phyloP scores from a whole-genome alignment of 1,140 invertebrate genomes.

The Lepidostoma basale region DNA sequence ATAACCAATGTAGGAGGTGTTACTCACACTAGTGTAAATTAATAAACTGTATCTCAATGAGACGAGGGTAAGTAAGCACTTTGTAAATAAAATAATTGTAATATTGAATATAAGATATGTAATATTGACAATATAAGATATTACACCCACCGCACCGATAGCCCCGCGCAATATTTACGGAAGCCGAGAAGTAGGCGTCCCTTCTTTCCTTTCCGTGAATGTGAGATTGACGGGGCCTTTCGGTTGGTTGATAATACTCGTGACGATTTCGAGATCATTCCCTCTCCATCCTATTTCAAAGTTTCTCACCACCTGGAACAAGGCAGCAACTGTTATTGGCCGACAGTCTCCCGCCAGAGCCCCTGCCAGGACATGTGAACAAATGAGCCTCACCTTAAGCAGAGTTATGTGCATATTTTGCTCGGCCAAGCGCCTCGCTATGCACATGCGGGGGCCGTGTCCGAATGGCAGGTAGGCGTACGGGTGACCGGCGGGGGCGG shows the following conservation, averaged over 20 bases:
- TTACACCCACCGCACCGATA: too few species aligned
- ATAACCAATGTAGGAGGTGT: too few species aligned
- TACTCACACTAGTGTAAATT: too few species aligned
- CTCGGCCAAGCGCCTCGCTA: constrained; percentile 86
- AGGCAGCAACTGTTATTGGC: background rate
- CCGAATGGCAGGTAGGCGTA: constrained; percentile 87
- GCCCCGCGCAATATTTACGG: too few species aligned
- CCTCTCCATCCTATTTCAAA: constrained; percentile 74
- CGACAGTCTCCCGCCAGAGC: too few species aligned
- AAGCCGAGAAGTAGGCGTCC: too few species aligned
- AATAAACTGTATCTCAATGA: too few species aligned
- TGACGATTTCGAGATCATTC: constrained; percentile 65
- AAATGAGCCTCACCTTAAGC: constrained; percentile 67
- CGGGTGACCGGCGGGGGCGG: constrained; percentile 69
- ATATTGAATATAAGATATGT: too few species aligned
- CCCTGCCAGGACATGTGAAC: too few species aligned
- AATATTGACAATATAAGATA: too few species aligned
- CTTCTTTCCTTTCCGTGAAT: constrained; percentile 50
- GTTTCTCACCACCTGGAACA: constrained; percentile 69
- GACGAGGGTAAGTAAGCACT: too few species aligned
- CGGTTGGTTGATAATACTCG: constrained; percentile 80
- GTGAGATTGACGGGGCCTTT: constrained; percentile 70
- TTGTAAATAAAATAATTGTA: too few species aligned
- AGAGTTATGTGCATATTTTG: constrained; percentile 84
- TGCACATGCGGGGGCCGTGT: constrained; percentile 85